These are phyloP conservation scores for Unio delphinus DNA, from an alignment of 2,888 invertebrate species.

Conservation along the genomic window DNA sequence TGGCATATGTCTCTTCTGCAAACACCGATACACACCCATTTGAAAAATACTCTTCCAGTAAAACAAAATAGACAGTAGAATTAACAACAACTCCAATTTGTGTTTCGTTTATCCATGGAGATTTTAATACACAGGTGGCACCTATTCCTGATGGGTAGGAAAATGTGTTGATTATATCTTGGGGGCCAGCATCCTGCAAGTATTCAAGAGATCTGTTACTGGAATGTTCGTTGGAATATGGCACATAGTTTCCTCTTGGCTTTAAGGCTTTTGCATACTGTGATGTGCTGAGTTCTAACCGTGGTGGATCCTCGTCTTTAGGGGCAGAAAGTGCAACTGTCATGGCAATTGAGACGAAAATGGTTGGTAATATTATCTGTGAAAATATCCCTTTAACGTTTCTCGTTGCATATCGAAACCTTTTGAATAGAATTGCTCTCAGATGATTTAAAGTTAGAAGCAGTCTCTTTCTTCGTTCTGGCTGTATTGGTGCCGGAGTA, in stretches of 20 bases:
- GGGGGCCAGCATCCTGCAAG: constrained; percentile 41
- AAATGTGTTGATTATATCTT: constrained; percentile 64
- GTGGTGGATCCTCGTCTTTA: constrained; percentile 60
- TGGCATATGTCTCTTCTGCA: no score
- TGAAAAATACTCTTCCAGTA: no score
- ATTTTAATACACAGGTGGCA: constrained; percentile 70
- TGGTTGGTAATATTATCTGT: constrained; percentile 69
- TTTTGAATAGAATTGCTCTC: constrained; percentile 70
- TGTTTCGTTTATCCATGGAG: constrained; percentile 29
- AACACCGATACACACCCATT: no score
- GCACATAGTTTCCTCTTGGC: constrained; percentile 70
- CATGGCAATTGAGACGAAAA: constrained; percentile 70
- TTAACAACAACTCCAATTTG: no score
- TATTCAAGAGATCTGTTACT: constrained; percentile 9
- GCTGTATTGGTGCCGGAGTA: no score
- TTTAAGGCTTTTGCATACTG: constrained; percentile 72
- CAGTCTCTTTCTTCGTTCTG: constrained; percentile 5
- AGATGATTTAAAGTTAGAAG: constrained; percentile 66
- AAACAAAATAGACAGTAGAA: no score
- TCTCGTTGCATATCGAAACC: constrained; percentile 70
- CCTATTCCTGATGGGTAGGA: constrained; percentile 70
- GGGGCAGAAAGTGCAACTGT: constrained; percentile 69
- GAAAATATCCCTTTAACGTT: constrained; percentile 72
- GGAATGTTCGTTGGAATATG: constrained; percentile 59
- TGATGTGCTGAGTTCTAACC: constrained; percentile 66